These are phyloP conservation scores for Actias luna DNA, from an alignment of 2,888 invertebrate genomes.

Conservation along the genomic window DNA sequence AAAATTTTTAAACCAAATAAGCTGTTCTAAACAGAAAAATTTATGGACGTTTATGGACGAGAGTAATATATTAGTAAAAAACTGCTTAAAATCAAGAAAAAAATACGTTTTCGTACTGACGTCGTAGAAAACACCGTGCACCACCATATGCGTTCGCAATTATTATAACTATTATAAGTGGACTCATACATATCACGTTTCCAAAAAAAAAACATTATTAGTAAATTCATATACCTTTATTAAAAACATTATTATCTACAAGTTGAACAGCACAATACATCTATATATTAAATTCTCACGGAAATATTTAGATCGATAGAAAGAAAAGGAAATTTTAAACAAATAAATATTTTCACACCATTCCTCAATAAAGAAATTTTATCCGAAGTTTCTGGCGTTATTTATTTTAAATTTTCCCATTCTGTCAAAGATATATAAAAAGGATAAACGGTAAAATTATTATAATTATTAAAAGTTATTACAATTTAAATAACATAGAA, in stretches of 20 bases:
- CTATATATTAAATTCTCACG: conserved; percentile 40
- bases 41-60: too few relatives aligned
- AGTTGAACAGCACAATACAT: conserved; percentile 32
- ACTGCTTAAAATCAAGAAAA: background rate
- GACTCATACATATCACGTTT: conserved; percentile 23
- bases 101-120: background rate
- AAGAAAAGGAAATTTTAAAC: conserved; percentile 21
- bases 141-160: conserved; percentile 15
- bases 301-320: conserved; percentile 14
- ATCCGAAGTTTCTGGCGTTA: conserved; percentile 31
- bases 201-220: conserved; percentile 35
- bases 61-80: background rate
- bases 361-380: conserved; percentile 66
- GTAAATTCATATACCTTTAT: conserved; percentile 51
- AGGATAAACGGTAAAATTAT: too few relatives aligned
- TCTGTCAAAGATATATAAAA: too few relatives aligned
- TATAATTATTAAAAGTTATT: too few relatives aligned
- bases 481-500: too few relatives aligned
- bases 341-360: conserved; percentile 34
- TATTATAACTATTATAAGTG: conserved; percentile 13
- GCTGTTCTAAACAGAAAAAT: too few relatives aligned
- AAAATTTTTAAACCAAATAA: too few relatives aligned
- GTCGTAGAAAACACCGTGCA: background rate
- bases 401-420: conserved; percentile 22
- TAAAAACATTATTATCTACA: conserved; percentile 46